These are phyloP conservation scores for Diarsia dahlii DNA, from an alignment of 2,888 invertebrate species.

Conservation along the genomic window DNA sequence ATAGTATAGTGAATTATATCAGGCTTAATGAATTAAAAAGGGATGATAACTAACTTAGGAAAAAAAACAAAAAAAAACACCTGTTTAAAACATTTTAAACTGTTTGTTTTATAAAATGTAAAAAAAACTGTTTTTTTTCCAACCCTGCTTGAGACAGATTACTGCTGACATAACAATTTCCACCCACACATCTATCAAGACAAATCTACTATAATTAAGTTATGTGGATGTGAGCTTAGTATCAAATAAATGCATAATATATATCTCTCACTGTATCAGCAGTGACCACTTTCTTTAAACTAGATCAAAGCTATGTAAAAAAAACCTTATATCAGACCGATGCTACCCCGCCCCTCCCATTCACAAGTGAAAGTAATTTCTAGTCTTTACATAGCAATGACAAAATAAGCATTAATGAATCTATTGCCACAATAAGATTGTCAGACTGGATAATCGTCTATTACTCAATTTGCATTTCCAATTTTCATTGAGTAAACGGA, in stretches of 20 bases:
- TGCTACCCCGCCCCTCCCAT: conserved; percentile 19
- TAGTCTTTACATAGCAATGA: not conserved
- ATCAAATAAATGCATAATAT: not conserved
- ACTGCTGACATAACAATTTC: conserved; percentile 2
- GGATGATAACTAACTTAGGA: too few relatives aligned
- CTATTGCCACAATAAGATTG: not conserved
- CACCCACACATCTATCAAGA: not conserved
- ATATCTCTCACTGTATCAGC: conserved; percentile 3
- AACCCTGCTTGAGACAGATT: conserved; percentile 27
- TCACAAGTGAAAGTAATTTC: conserved; percentile 38
- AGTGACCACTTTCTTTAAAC: not conserved
- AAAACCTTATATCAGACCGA: not conserved
- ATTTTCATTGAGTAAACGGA: not conserved
- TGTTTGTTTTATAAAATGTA: too few relatives aligned
- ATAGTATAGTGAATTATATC: too few relatives aligned
- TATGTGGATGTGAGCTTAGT: not conserved
- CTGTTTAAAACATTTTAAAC: too few relatives aligned
- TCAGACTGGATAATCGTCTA: not conserved
- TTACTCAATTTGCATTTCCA: not conserved
- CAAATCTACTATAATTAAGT: not conserved
- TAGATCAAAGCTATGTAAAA: not conserved
- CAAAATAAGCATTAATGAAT: not conserved
- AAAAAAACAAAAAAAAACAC: too few relatives aligned
- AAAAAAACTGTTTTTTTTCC: too few relatives aligned
- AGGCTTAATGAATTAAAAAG: too few relatives aligned